Conservation (phyloP, 2,113 vertebrate species). For the Rhizomys pruinosus region DNA sequence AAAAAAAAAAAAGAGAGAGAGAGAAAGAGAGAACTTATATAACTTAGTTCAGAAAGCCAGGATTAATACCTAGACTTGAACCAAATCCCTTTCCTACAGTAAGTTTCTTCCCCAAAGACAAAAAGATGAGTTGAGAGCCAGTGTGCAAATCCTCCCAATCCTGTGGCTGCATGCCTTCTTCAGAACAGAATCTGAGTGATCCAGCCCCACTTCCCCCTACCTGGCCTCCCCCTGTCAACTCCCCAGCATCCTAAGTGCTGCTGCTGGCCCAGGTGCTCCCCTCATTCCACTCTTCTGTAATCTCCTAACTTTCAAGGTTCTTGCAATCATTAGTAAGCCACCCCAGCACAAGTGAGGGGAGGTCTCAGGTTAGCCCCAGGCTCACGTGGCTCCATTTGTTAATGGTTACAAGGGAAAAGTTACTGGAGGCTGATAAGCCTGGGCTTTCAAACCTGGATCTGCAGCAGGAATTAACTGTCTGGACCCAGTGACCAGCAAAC, state of each 20-base stretch:
- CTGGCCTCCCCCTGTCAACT: not conserved
- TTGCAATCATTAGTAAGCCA: slow-evolving; percentile 29
- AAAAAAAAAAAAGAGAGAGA: no score
- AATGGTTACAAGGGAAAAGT: not conserved
- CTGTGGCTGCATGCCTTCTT: not conserved
- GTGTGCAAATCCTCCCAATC: not conserved
- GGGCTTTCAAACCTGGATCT: not conserved
- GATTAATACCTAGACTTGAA: not conserved
- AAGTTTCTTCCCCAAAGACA: not conserved
- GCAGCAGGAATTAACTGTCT: not conserved
- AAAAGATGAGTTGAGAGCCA: not conserved
- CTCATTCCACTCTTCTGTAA: not conserved
- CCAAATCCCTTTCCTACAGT: not conserved
- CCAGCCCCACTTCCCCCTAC: not conserved
- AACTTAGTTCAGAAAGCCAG: not conserved
- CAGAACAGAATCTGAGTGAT: not conserved
- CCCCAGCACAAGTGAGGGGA: not conserved
- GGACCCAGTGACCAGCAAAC: not conserved
- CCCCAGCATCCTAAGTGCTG: not conserved
- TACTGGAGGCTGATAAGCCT: not conserved
- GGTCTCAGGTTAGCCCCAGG: not conserved
- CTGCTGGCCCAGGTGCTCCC: not conserved
- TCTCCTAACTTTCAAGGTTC: slow-evolving; percentile 19
- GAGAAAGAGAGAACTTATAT: no score
- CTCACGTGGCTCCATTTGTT: not conserved